Percentiles rank a stretch among this genome's conserved stretches.
Evolutionary conservation across 2,888 invertebrate species (phyloP).

Genomic region (Diarsia dahlii): DNA sequence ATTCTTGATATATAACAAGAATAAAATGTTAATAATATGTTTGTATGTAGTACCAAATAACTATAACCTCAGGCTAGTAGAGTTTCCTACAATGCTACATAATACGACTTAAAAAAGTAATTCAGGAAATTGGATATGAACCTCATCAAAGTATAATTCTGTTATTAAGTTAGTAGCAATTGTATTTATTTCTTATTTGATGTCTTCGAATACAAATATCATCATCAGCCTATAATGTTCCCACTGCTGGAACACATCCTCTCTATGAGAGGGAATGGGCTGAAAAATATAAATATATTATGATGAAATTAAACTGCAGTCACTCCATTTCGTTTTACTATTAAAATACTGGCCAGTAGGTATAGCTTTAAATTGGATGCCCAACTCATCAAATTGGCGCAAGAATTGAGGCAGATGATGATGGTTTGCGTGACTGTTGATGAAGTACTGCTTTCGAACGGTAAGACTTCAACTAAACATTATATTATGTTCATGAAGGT

Average conservation of each 20-base stretch:
- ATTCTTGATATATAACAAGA: too few relatives aligned
- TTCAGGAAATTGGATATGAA: not conserved
- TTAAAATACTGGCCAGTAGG: not conserved
- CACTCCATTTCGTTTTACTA: not conserved
- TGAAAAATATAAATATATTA: too few relatives aligned
- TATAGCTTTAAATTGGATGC: too few relatives aligned
- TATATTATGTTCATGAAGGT: not conserved
- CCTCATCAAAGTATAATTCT: not conserved
- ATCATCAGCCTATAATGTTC: too few relatives aligned
- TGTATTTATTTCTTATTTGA: not conserved
- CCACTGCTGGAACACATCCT: too few relatives aligned
- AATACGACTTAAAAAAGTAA: not conserved
- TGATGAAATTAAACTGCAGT: not conserved
- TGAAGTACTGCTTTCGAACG: not conserved
- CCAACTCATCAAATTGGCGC: too few relatives aligned
- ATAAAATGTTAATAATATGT: too few relatives aligned
- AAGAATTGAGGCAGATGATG: not conserved
- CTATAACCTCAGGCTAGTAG: not conserved
- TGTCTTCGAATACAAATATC: too few relatives aligned
- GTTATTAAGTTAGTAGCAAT: not conserved
- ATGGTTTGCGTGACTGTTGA: not conserved
- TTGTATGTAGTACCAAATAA: too few relatives aligned
- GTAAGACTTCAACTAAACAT: not conserved
- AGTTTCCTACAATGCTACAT: not conserved
- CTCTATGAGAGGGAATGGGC: too few relatives aligned